Conservation (phyloP, 2,888 invertebrate species). For the Embidobia sp. region DNA sequence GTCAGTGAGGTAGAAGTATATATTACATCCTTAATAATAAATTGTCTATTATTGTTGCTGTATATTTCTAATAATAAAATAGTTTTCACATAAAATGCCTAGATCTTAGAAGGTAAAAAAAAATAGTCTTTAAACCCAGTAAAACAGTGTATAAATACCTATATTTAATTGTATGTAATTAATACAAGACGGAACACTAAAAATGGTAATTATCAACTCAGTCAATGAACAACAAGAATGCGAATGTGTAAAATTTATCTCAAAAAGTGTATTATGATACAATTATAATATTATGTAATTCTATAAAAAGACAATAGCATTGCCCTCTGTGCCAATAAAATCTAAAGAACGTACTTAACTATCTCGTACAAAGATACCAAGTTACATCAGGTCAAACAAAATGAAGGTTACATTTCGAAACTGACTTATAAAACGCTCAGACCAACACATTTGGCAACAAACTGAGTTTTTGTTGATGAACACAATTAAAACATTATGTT, state of each 20-base stretch:
- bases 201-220: no score
- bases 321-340: constrained; percentile 48
- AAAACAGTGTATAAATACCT: no score
- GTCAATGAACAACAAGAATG: no score
- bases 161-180: no score
- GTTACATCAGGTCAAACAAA: constrained; percentile 39
- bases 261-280: background rate
- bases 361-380: constrained; percentile 18
- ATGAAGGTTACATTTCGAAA: constrained; percentile 50
- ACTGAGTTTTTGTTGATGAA: constrained; percentile 22
- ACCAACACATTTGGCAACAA: constrained; percentile 38
- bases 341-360: constrained; percentile 5
- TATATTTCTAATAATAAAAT: no score
- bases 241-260: background rate
- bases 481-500: constrained; percentile 23
- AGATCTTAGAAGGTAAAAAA: no score
- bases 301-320: constrained; percentile 46
- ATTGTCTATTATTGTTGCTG: no score
- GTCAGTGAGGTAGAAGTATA: no score
- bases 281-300: constrained; percentile 30
- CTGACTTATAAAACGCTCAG: constrained; percentile 35
- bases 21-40: no score
- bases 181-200: no score
- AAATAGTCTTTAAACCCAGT: no score
- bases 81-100: no score